Evolutionary conservation across 2,888 invertebrate genomes (phyloP).

Genomic region (Cataglyphis albicans): DNA sequence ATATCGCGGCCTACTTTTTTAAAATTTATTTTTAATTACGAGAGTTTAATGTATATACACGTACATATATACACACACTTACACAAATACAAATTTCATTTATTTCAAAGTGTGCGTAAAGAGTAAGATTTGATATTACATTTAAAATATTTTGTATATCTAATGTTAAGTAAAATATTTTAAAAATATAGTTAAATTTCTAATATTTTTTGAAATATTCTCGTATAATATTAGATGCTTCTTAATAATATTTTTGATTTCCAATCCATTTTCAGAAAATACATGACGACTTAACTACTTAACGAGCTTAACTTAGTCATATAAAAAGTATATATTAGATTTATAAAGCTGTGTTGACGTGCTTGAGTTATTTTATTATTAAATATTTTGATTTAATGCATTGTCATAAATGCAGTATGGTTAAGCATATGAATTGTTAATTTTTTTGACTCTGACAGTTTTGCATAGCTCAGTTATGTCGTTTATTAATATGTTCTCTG

Average conservation of each 20-base stretch:
- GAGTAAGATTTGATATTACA: not conserved
- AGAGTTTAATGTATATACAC: not conserved
- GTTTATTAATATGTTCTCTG: not conserved
- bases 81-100: not conserved
- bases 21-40: not conserved
- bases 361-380: constrained; percentile 73
- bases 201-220: not conserved
- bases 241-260: constrained; percentile 4
- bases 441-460: not conserved
- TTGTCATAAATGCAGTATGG: constrained; percentile 56
- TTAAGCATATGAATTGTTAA: constrained; percentile 57
- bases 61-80: not conserved
- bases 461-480: not conserved
- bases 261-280: not conserved
- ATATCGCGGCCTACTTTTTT: not conserved
- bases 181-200: not conserved
- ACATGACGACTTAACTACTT: not conserved
- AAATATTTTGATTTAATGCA: constrained; percentile 62
- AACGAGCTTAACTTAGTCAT: constrained; percentile 1
- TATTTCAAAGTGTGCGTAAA: not conserved
- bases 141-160: not conserved
- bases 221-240: too few species aligned
- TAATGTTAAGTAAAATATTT: not conserved
- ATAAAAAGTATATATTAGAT: constrained; percentile 26
- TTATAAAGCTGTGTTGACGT: constrained; percentile 56